Conservation (phyloP, 1,140 invertebrate genomes). For the Bombus cullumanus region DNA sequence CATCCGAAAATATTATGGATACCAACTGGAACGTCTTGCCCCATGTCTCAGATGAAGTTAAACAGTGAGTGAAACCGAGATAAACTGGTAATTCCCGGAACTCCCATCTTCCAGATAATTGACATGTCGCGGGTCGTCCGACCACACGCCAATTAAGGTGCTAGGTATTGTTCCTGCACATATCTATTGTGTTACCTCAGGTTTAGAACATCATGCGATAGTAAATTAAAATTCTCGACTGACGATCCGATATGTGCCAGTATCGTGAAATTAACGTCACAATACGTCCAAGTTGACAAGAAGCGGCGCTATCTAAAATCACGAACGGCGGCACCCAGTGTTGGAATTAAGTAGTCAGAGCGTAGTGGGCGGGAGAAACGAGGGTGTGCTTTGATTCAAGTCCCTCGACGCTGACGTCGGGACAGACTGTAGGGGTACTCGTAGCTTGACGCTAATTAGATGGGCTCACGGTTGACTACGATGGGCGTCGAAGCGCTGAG, state of each 20-base stretch:
- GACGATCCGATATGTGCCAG: not conserved
- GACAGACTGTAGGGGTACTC: constrained; percentile 49
- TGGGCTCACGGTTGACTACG: constrained; percentile 54
- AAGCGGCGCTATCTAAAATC: constrained; percentile 23
- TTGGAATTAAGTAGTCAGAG: constrained; percentile 31
- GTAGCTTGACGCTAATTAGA: constrained; percentile 65
- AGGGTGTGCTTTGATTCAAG: constrained; percentile 47
- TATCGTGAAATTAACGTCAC: constrained; percentile 3
- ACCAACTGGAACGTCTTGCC: not conserved
- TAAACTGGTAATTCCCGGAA: not conserved
- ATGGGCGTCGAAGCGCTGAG: constrained; percentile 52
- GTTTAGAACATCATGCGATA: not conserved
- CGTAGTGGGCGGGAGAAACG: constrained; percentile 13
- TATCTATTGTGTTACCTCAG: not conserved
- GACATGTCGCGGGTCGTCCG: not conserved
- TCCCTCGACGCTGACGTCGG: constrained; percentile 49
- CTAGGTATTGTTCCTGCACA: not conserved
- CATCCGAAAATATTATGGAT: not conserved
- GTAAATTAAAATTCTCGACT: not conserved
- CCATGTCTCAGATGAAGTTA: not conserved
- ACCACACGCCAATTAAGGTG: not conserved
- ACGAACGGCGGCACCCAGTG: constrained; percentile 1
- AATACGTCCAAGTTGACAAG: constrained; percentile 18
- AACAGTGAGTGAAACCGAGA: not conserved
- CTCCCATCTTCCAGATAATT: not conserved